A percentile compares a stretch with the other conserved stretches of the same genome.
Conservation (phyloP, 2,113 vertebrate genomes). For the Mellivora capensis region DNA sequence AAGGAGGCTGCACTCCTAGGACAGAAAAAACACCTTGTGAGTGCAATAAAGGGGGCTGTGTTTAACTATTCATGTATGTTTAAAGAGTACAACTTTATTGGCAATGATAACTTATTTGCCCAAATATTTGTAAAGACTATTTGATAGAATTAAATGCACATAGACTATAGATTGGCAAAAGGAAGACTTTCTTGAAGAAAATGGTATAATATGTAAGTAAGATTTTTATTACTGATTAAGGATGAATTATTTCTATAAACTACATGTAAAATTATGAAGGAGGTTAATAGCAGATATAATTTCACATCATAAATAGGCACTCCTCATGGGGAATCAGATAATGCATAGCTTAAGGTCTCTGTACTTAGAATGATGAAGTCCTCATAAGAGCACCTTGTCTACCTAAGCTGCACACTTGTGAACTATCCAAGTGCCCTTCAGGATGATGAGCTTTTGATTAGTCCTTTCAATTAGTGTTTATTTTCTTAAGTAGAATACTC, state of each 20-base stretch:
- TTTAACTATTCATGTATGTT: conserved; percentile 22
- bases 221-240: neutral
- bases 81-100: neutral
- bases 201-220: neutral
- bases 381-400: conserved; percentile 47
- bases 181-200: conserved; percentile 1
- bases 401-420: conserved; percentile 55
- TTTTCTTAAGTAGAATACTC: conserved; percentile 72
- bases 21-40: neutral
- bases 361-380: conserved; percentile 9
- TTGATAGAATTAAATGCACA: conserved; percentile 28
- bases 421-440: conserved; percentile 67
- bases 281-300: neutral
- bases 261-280: conserved; percentile 18
- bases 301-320: neutral
- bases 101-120: conserved; percentile 37
- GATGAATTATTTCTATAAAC: conserved; percentile 19
- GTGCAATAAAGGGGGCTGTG: neutral
- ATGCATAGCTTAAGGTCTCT: neutral
- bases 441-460: conserved; percentile 73
- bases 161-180: neutral
- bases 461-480: conserved; percentile 73
- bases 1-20: neutral
- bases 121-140: conserved; percentile 25
- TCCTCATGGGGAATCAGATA: neutral